Conservation (phyloP, 2,888 invertebrate species). For the Chouioia cunea region DNA sequence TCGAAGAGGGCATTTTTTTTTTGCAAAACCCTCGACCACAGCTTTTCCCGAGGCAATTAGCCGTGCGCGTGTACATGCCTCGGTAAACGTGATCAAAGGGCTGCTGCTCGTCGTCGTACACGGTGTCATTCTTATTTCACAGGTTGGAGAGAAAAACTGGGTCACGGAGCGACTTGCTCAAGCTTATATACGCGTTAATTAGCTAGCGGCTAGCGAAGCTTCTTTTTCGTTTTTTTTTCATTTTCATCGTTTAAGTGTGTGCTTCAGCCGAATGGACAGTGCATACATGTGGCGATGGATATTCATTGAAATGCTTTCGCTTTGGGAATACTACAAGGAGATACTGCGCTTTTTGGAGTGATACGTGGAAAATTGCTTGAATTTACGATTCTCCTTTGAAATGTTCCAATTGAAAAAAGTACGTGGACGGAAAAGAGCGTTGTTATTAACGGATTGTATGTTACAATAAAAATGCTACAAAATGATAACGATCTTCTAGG, state of each 20-base stretch:
- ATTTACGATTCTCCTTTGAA: too few relatives aligned
- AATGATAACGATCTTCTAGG: too few relatives aligned
- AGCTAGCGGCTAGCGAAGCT: constrained; percentile 16
- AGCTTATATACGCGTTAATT: constrained; percentile 37
- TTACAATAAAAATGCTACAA: too few relatives aligned
- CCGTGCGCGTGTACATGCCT: constrained; percentile 19
- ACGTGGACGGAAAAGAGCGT: too few relatives aligned
- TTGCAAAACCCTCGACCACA: neutral
- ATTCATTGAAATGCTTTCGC: too few relatives aligned
- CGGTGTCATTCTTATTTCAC: constrained; percentile 48
- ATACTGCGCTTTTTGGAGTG: too few relatives aligned
- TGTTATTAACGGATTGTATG: too few relatives aligned
- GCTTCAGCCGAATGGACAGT: neutral
- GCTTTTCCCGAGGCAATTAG: constrained; percentile 26
- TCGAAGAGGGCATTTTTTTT: constrained; percentile 10
- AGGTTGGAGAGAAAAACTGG: constrained; percentile 42
- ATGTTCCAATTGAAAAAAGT: too few relatives aligned
- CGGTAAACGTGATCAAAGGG: constrained; percentile 51
- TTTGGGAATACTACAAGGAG: too few relatives aligned
- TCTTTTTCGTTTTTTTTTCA: neutral
- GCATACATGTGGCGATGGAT: too few relatives aligned
- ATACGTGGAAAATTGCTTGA: too few relatives aligned
- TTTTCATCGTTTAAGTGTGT: neutral
- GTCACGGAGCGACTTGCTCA: constrained; percentile 23
- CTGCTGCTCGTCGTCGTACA: constrained; percentile 38